Evolutionary conservation across 2,888 invertebrate species (phyloP).

Genomic region (Noctua fimbriata): DNA sequence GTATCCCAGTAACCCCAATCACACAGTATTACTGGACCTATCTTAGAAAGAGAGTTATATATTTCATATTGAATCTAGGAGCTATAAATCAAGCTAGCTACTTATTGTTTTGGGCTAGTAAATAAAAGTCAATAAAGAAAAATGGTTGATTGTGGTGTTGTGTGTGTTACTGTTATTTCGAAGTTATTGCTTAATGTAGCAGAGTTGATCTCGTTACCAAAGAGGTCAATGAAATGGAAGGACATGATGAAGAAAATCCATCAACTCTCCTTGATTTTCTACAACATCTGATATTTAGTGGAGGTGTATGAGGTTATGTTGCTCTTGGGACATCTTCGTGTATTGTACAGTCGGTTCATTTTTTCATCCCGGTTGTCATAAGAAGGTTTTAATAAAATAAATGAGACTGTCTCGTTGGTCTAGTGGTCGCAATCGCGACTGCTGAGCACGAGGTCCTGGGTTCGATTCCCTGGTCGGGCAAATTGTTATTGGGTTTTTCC

Average conservation of each 20-base stretch:
- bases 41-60: slow-evolving; percentile 5
- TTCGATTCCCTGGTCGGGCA: too few relatives aligned
- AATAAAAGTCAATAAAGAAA: slow-evolving; percentile 54
- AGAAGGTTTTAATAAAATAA: neutral
- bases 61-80: slow-evolving; percentile 43
- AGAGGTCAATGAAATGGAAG: slow-evolving; percentile 20
- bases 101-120: slow-evolving; percentile 49
- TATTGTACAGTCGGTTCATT: neutral
- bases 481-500: too few relatives aligned
- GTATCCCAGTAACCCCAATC: neutral
- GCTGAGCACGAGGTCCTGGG: too few relatives aligned
- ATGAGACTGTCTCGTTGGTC: neutral
- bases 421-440: too few relatives aligned
- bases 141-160: slow-evolving; percentile 38
- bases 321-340: neutral
- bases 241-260: slow-evolving; percentile 10
- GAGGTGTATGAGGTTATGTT: neutral
- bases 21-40: slow-evolving; percentile 18
- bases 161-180: neutral
- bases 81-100: slow-evolving; percentile 43
- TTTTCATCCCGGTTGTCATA: neutral
- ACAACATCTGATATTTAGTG: neutral
- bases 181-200: slow-evolving; percentile 48
- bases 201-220: slow-evolving; percentile 36
- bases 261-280: neutral